phyloP scores from a whole-genome alignment of 2,113 vertebrate species.

The Herpailurus yagouaroundi region DNA sequence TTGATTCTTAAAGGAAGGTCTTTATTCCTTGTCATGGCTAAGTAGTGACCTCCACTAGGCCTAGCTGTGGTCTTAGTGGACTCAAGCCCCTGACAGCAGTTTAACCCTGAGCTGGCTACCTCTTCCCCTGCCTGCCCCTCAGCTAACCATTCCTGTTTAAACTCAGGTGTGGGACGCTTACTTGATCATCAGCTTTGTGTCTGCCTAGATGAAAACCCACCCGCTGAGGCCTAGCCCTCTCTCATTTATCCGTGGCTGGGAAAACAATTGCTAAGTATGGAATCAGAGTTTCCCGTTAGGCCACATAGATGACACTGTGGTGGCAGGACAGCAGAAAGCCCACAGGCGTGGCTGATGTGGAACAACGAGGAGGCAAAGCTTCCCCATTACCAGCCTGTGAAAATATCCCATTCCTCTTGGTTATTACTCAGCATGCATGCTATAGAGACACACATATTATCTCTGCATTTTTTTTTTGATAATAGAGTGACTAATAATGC shows the following conservation, averaged over 20 bases:
- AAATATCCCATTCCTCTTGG: not conserved
- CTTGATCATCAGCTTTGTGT: not conserved
- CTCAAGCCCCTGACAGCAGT: not conserved
- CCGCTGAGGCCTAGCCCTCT: not conserved
- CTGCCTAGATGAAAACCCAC: not conserved
- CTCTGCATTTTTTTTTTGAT: constrained; percentile 35
- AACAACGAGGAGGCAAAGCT: not conserved
- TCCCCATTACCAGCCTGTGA: not conserved
- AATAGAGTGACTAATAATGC: constrained; percentile 53
- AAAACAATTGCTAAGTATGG: not conserved
- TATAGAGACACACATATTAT: constrained; percentile 44
- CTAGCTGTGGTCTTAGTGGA: not conserved
- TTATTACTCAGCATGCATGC: constrained; percentile 32
- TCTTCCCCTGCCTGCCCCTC: not conserved
- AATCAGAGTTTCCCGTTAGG: constrained; percentile 4
- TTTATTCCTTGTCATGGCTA: not conserved
- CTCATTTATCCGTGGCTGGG: not conserved
- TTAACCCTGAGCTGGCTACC: not conserved
- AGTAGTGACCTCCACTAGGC: not conserved
- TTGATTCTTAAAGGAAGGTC: not conserved
- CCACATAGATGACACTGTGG: not conserved
- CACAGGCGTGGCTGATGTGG: not conserved
- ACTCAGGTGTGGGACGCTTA: not conserved
- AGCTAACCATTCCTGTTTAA: not conserved
- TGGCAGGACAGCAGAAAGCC: not conserved